Conservation (phyloP, 2,113 vertebrate species). For the Pogona vitticeps region DNA sequence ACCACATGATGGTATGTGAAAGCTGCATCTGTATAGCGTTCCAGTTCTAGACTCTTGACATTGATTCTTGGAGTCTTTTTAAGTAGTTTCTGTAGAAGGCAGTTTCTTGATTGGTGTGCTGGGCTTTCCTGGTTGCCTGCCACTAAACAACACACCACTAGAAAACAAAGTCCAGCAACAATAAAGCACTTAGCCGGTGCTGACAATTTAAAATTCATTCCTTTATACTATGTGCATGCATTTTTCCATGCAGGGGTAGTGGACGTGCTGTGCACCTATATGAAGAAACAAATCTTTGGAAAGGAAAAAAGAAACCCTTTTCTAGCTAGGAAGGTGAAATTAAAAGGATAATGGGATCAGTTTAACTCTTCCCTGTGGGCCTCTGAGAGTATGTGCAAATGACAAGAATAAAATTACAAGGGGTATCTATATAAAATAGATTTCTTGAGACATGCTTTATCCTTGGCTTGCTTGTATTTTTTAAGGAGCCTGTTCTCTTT, state of each 20-base stretch:
- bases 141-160: neutral
- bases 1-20: slow-evolving; percentile 45
- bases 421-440: neutral
- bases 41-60: fast-evolving
- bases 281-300: neutral
- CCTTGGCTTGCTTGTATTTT: neutral
- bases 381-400: neutral
- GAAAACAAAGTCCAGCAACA: neutral
- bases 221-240: neutral
- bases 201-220: neutral
- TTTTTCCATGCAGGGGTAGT: neutral
- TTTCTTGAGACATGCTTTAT: neutral
- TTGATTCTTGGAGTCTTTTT: neutral
- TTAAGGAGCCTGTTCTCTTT: neutral
- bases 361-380: neutral
- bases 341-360: neutral
- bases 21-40: neutral
- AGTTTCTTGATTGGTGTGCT: neutral
- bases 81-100: no score
- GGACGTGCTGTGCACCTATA: neutral
- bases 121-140: no score
- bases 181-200: neutral
- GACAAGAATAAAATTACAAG: neutral
- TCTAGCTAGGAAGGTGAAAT: neutral
- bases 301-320: no score